Evolutionary conservation across 2,113 vertebrate species (phyloP), one percentile per base, ranked within the genome.

Genomic region (Colaptes auratus): DNA sequence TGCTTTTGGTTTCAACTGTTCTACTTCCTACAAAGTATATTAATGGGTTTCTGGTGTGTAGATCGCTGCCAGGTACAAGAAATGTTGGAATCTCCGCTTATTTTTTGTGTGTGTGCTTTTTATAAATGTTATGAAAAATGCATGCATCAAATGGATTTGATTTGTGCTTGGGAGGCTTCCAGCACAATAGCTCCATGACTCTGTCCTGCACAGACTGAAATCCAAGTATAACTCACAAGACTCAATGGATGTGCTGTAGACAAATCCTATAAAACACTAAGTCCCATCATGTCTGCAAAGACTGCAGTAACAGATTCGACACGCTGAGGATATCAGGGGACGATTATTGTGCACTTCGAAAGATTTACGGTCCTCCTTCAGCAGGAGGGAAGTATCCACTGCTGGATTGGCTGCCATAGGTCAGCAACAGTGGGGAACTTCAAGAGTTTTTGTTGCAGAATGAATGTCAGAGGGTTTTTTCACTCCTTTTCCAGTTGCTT

Each of bases 311-410:
- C 63, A 65, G 23, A 58, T 65, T 89, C 27, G 44, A 30, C 39
- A 53, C 24, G 28, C 61, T 87, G 78, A 61, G 4, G 27, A 64
- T 31, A 35, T 2, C 48, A 61, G 60, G 87, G 60, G 60, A 65
- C 70, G 66, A 89, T 93, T 95, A 87, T 58, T 55, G 58, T 18
- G 66, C 48, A n/a, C 74, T 92, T 79, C 82, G 53, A 58, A 65
- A 82, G 84, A 85, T 33, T 89, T 86, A 65, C 79, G 3, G n/a
- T 55, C 73, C 53, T 84, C 50, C 58, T 58, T 69, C 31, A 86
- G 23, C 6, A 15, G 27, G 39, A 64, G 44, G 66, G 39, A 72
- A 65, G 48, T 10, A 36, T 33, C 2, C 1, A 56, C 72, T 28
- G 53, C 58, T 42, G 74, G 58, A 36, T 1, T 64, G 73, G 48